Evolutionary conservation across 2,797 vertebrate species (phyloP).

Genomic region (Pipistrellus nathusii): DNA sequence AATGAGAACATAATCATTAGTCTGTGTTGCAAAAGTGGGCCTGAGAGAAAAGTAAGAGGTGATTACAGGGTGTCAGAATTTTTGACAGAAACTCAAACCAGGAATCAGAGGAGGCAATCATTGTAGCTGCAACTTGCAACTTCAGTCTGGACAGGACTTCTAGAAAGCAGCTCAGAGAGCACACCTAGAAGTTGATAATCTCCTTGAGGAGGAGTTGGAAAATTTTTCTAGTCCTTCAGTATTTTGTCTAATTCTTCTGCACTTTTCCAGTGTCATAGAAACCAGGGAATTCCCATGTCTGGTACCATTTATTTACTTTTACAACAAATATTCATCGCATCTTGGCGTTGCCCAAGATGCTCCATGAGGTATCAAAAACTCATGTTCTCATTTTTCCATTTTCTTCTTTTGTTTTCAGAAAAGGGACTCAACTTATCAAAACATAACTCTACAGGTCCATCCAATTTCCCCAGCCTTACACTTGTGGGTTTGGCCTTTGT

Average conservation of each 20-base stretch:
- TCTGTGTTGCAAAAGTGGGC: background rate
- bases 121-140: background rate
- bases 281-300: background rate
- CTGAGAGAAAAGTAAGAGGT: background rate
- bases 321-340: background rate
- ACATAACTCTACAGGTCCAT: background rate
- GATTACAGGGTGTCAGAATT: background rate
- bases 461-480: background rate
- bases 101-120: background rate
- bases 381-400: background rate
- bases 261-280: background rate
- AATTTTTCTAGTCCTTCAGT: background rate
- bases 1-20: background rate
- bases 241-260: background rate
- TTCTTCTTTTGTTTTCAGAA: slow-evolving; percentile 3
- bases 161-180: background rate
- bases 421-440: slow-evolving; percentile 7
- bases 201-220: background rate
- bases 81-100: background rate
- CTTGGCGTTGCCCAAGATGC: background rate
- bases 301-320: slow-evolving; percentile 3
- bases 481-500: slow-evolving; percentile 11
- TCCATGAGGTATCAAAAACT: background rate
- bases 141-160: background rate
- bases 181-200: background rate